phyloP scores from a whole-genome alignment of 2,888 invertebrate species.

The Margaritifera margaritifera region DNA sequence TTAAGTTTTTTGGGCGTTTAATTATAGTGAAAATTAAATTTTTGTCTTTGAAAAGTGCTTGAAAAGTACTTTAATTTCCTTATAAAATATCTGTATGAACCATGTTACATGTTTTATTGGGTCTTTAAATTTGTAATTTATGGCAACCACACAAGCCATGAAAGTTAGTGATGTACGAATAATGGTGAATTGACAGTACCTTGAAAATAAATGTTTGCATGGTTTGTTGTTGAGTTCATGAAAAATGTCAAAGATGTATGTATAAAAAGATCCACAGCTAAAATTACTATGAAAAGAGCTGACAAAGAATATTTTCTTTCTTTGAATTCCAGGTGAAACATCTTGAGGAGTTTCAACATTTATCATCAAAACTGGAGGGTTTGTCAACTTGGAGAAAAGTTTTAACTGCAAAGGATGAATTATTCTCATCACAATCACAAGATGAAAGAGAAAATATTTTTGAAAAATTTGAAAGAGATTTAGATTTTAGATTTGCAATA shows the following conservation, averaged over 20 bases:
- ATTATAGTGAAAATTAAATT: no score
- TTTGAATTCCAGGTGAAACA: conserved; percentile 47
- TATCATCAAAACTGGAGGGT: conserved; percentile 22
- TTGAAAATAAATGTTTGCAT: neutral
- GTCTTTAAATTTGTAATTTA: no score
- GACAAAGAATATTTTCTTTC: conserved; percentile 6
- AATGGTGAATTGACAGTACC: no score
- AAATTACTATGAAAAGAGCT: conserved; percentile 1
- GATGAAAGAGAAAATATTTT: conserved; percentile 28
- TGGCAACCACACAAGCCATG: no score
- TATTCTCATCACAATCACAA: conserved; percentile 38
- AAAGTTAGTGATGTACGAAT: no score
- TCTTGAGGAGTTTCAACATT: conserved; percentile 42
- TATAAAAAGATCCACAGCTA: neutral
- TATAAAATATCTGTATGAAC: no score
- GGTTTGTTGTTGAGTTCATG: neutral
- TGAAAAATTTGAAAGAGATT: conserved; percentile 49
- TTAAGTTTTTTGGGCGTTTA: no score
- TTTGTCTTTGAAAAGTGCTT: no score
- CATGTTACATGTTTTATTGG: no score
- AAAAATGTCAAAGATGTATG: neutral
- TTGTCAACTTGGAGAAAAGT: conserved; percentile 46
- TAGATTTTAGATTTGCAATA: conserved; percentile 47
- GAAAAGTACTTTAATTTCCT: no score
- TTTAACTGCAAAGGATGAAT: conserved; percentile 35